phyloP scores from a whole-genome alignment of 2,797 vertebrate species.

The Craterocephalus amniculus region DNA sequence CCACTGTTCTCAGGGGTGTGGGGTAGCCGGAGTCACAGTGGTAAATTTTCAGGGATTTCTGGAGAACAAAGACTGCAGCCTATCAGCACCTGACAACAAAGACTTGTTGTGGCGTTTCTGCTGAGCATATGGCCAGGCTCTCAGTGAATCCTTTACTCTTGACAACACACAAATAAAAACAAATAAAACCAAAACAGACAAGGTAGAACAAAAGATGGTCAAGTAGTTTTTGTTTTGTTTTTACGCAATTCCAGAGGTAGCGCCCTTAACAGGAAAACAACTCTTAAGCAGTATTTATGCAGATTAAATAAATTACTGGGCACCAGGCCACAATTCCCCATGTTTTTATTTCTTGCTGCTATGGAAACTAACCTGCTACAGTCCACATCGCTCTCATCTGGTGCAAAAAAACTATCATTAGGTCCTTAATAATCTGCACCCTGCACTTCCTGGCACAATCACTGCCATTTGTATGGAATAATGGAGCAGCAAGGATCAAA shows the following conservation, averaged over 20 bases:
- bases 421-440: constrained; percentile 37
- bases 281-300: constrained; percentile 40
- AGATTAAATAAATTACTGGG: constrained; percentile 58
- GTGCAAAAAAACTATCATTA: constrained; percentile 28
- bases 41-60: constrained; percentile 63
- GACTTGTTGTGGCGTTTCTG: constrained; percentile 38
- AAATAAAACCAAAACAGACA: neutral
- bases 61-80: constrained; percentile 44
- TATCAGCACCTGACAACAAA: constrained; percentile 66
- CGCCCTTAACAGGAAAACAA: constrained; percentile 34
- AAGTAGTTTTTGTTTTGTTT: neutral
- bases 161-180: constrained; percentile 1
- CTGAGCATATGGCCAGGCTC: constrained; percentile 20
- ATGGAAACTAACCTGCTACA: constrained; percentile 55
- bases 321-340: constrained; percentile 45
- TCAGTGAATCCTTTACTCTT: constrained; percentile 16
- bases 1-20: constrained; percentile 63
- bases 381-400: constrained; percentile 44
- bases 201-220: neutral
- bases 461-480: constrained; percentile 31
- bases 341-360: constrained; percentile 49
- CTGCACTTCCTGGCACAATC: constrained; percentile 46
- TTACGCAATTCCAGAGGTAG: constrained; percentile 21
- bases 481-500: constrained; percentile 38
- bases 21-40: constrained; percentile 43